Conservation (phyloP, 2,797 vertebrate species). For the Merluccius polli region DNA sequence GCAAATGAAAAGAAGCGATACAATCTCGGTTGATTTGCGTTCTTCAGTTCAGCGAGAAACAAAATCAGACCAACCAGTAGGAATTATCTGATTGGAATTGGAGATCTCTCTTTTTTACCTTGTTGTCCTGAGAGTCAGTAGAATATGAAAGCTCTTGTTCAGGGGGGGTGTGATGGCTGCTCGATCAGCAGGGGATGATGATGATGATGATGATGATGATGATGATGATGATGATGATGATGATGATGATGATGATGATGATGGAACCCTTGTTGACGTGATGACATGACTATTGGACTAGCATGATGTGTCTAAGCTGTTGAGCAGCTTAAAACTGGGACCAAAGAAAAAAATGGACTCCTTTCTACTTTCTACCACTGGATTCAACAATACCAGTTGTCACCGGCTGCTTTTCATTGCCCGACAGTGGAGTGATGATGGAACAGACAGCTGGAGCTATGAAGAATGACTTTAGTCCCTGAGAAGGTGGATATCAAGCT, state of each 20-base stretch:
- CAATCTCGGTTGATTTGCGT: neutral
- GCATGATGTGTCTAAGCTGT: slow-evolving; percentile 25
- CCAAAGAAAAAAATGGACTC: neutral
- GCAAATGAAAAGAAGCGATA: neutral
- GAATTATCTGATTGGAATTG: neutral
- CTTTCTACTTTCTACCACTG: neutral
- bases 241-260: no score
- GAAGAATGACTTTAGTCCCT: slow-evolving; percentile 22
- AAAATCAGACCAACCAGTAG: neutral
- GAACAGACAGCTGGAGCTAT: neutral
- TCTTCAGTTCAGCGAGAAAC: neutral
- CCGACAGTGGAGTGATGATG: neutral
- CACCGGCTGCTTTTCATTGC: neutral
- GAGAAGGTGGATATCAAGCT: slow-evolving; percentile 72
- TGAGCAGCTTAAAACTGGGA: slow-evolving; percentile 22
- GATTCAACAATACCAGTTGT: neutral
- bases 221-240: no score
- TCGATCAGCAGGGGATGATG: no score
- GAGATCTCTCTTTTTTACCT: neutral
- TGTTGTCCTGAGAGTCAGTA: neutral
- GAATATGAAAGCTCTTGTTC: neutral
- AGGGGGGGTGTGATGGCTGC: no score
- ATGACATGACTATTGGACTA: slow-evolving; percentile 24
- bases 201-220: no score
- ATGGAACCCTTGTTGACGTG: no score